These are phyloP conservation scores for Oostethus manadensis DNA, from an alignment of 2,113 vertebrate species.

Conservation along the genomic window DNA sequence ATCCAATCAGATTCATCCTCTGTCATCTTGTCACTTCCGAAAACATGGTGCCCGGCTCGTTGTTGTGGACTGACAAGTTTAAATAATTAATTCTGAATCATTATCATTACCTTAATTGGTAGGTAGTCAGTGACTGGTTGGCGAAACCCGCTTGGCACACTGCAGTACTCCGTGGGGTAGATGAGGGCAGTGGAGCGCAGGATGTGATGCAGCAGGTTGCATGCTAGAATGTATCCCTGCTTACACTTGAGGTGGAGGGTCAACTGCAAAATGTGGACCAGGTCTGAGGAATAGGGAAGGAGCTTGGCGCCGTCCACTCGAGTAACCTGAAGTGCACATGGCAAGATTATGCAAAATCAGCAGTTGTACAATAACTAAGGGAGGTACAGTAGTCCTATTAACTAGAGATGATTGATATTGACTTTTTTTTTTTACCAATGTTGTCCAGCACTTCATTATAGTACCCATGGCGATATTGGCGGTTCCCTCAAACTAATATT, in stretches of 20 bases:
- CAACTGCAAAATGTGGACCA: constrained; percentile 88
- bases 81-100: not conserved
- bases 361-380: no score
- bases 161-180: constrained; percentile 98
- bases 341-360: not conserved
- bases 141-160: constrained; percentile 91
- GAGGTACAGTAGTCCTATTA: no score
- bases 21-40: no score
- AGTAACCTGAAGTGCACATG: constrained; percentile 75
- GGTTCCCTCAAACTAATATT: no score
- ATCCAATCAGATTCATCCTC: no score
- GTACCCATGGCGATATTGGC: no score
- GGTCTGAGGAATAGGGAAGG: constrained; percentile 84
- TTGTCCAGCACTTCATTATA: no score
- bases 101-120: constrained; percentile 85
- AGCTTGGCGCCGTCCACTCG: constrained; percentile 94
- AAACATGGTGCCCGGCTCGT: no score
- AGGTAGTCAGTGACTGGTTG: constrained; percentile 85
- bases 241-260: constrained; percentile 91
- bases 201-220: constrained; percentile 94
- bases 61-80: no score
- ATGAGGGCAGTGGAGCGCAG: constrained; percentile 90
- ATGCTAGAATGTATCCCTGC: constrained; percentile 94
- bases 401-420: no score
- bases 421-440: no score